Percentiles rank a stretch among this genome's conserved stretches.
These are phyloP conservation scores for Tanytarsus gracilentus DNA, from an alignment of 2,888 invertebrate genomes.

Conservation along the genomic window DNA sequence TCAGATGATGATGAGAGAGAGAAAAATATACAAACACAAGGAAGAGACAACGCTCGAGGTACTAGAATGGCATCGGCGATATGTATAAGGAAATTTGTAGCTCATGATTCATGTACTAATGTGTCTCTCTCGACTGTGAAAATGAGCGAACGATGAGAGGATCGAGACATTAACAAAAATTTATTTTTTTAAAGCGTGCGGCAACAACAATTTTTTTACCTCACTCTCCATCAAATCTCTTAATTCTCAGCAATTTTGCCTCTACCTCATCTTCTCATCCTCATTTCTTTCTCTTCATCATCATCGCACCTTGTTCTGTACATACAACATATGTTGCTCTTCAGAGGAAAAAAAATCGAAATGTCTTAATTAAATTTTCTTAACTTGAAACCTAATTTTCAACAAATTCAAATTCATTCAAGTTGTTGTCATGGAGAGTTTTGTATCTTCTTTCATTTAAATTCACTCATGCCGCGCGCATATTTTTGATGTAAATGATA, in stretches of 20 bases:
- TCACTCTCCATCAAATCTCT: conserved; percentile 18
- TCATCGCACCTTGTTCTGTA: background rate
- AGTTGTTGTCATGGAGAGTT: too few relatives aligned
- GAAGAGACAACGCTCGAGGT: background rate
- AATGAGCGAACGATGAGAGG: too few relatives aligned
- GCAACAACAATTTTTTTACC: conserved; percentile 12
- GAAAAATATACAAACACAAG: conserved; percentile 7
- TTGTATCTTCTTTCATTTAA: too few relatives aligned
- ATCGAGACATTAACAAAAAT: too few relatives aligned
- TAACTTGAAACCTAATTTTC: too few relatives aligned
- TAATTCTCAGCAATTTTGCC: conserved; percentile 24
- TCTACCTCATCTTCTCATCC: background rate
- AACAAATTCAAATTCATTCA: too few relatives aligned
- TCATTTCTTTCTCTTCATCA: conserved; percentile 10
- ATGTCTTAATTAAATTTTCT: conserved; percentile 21
- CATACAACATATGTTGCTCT: too few relatives aligned
- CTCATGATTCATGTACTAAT: background rate
- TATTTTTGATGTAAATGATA: too few relatives aligned
- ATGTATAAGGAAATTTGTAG: background rate
- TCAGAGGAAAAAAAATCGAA: background rate
- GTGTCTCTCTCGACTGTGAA: background rate
- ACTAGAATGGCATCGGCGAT: conserved; percentile 18
- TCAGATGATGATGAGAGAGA: background rate
- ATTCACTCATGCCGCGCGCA: too few relatives aligned
- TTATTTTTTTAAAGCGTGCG: too few relatives aligned